phyloP scores from a whole-genome alignment of 2,797 vertebrate species.

The Natrix natrix region DNA sequence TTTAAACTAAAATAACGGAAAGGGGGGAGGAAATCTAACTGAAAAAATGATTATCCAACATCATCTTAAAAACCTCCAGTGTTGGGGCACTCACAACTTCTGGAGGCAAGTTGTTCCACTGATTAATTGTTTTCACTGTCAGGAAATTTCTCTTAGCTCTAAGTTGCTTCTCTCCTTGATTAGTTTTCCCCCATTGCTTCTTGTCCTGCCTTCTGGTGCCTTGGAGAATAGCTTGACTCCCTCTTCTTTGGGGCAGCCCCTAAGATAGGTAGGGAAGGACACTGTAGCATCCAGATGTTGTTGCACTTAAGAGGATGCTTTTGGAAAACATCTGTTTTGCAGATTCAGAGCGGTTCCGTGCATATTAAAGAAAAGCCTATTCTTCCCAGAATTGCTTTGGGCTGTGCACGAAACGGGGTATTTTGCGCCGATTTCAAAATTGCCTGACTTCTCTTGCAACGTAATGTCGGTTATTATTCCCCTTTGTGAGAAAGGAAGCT shows the following conservation, averaged over 20 bases:
- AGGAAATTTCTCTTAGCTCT: too few relatives aligned
- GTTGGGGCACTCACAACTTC: too few relatives aligned
- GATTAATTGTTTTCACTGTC: too few relatives aligned
- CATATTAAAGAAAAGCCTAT: not conserved
- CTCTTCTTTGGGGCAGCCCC: too few relatives aligned
- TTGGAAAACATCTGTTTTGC: not conserved
- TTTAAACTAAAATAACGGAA: not conserved
- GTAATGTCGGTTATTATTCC: not conserved
- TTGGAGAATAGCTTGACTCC: too few relatives aligned
- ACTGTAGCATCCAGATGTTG: too few relatives aligned
- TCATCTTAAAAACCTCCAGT: too few relatives aligned
- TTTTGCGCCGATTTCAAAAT: not conserved
- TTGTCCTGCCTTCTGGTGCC: too few relatives aligned
- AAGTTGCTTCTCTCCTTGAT: too few relatives aligned
- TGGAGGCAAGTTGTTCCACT: too few relatives aligned
- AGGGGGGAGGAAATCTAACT: not conserved
- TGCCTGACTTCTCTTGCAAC: not conserved
- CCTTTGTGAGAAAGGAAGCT: not conserved
- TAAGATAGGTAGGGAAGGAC: too few relatives aligned
- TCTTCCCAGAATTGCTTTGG: not conserved
- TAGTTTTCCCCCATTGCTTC: too few relatives aligned
- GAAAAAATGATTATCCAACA: not conserved
- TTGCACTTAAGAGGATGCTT: not conserved
- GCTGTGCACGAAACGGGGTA: not conserved
- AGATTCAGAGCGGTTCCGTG: not conserved